phyloP scores from a whole-genome alignment of 2,888 invertebrate genomes.

The Muschampia staudingeri region DNA sequence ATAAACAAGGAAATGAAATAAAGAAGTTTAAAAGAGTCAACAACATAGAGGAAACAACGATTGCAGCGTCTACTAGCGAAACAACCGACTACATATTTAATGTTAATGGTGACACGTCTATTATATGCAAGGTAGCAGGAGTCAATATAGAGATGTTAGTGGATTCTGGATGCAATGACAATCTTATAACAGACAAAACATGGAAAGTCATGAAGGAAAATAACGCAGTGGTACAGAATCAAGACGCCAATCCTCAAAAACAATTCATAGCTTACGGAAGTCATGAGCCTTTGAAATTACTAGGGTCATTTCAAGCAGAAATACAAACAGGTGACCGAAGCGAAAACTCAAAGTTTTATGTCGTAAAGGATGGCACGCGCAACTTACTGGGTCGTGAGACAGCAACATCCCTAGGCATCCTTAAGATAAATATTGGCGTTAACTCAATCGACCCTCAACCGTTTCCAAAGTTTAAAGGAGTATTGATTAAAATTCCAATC shows the following conservation, averaged over 20 bases:
- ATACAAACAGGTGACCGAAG: conserved; percentile 14
- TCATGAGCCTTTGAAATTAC: conserved; percentile 37
- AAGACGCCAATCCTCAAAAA: conserved; percentile 58
- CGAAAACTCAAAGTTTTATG: conserved; percentile 54
- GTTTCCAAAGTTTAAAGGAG: conserved; percentile 59
- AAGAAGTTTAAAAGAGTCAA: conserved; percentile 1
- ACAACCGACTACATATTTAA: neutral
- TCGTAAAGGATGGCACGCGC: conserved; percentile 58
- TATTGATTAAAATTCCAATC: conserved; percentile 48
- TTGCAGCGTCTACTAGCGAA: neutral
- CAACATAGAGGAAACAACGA: conserved; percentile 3
- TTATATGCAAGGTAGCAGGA: neutral
- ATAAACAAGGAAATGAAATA: conserved; percentile 9
- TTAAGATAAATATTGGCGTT: conserved; percentile 59
- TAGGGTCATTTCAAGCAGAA: conserved; percentile 47
- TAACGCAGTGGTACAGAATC: neutral
- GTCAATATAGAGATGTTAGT: conserved; percentile 56
- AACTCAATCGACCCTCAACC: neutral
- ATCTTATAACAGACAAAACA: conserved; percentile 58
- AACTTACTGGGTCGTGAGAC: conserved; percentile 53
- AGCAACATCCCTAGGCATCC: conserved; percentile 53
- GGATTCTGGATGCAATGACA: conserved; percentile 65
- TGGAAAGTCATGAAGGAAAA: conserved; percentile 57
- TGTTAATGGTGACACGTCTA: neutral
- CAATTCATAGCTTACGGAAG: conserved; percentile 54